Percentiles rank a stretch among this genome's conserved stretches.
Conservation (phyloP, 2,888 invertebrate genomes). For the Tanytarsus gracilentus region DNA sequence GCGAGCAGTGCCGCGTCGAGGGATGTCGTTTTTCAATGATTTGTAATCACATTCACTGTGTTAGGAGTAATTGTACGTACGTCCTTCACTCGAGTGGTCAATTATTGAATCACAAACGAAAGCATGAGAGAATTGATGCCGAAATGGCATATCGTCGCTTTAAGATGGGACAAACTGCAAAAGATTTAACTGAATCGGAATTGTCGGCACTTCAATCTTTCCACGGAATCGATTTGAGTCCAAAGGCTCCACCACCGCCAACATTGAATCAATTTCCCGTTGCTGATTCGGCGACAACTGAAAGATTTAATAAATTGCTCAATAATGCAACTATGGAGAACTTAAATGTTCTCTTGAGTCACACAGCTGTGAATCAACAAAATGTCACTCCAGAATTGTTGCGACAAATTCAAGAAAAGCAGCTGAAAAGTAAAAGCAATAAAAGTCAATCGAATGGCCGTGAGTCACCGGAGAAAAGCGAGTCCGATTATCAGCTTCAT, state of each 20-base stretch:
- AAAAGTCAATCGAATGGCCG: background rate
- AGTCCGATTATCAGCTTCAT: background rate
- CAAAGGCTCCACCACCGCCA: slow-evolving; percentile 13
- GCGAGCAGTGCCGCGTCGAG: slow-evolving; percentile 84
- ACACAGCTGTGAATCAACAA: slow-evolving; percentile 17
- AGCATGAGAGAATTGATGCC: slow-evolving; percentile 89
- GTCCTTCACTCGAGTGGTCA: slow-evolving; percentile 95
- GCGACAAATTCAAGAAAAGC: slow-evolving; percentile 26
- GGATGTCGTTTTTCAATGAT: slow-evolving; percentile 89
- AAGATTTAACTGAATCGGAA: slow-evolving; percentile 17
- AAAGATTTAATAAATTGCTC: slow-evolving; percentile 10
- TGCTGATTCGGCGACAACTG: slow-evolving; percentile 19
- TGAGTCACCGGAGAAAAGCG: background rate
- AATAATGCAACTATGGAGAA: slow-evolving; percentile 24
- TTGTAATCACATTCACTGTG: slow-evolving; percentile 98
- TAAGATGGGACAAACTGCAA: slow-evolving; percentile 33
- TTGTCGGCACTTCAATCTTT: slow-evolving; percentile 22
- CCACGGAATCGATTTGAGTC: slow-evolving; percentile 22
- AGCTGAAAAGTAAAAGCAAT: background rate
- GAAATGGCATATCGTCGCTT: slow-evolving; percentile 50
- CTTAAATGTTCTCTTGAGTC: slow-evolving; percentile 19
- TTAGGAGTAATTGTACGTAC: slow-evolving; percentile 88
- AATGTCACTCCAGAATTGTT: slow-evolving; percentile 29
- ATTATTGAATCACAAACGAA: slow-evolving; percentile 92
- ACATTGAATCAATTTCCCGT: slow-evolving; percentile 18